A percentile compares a stretch with the other conserved stretches of the same genome.
Conservation (phyloP, 2,113 vertebrate genomes). For the Gallinago paraguaiae region DNA sequence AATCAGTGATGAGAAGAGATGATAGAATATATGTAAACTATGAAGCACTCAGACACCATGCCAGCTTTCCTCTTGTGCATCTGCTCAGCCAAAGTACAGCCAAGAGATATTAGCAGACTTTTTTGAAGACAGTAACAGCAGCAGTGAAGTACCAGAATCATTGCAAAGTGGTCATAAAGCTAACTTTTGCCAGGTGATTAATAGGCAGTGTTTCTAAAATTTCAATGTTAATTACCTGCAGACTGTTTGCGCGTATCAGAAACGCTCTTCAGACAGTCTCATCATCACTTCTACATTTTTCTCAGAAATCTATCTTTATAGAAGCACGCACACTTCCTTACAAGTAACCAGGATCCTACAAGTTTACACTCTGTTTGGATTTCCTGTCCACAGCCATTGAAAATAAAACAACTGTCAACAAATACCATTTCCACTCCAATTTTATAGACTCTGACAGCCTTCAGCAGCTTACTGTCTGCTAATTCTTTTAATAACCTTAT, state of each 20-base stretch:
- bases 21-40: neutral
- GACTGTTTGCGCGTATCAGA: neutral
- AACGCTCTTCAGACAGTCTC: neutral
- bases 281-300: neutral
- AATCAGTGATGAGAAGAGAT: neutral
- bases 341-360: neutral
- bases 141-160: neutral
- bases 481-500: constrained; percentile 41
- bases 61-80: neutral
- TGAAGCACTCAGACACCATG: neutral
- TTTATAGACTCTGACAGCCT: constrained; percentile 5
- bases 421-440: neutral
- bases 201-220: neutral
- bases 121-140: neutral
- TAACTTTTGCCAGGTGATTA: neutral
- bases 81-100: constrained; percentile 26
- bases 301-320: neutral
- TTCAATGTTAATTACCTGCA: neutral
- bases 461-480: constrained; percentile 9
- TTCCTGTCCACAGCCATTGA: neutral
- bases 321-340: neutral
- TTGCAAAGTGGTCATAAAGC: neutral
- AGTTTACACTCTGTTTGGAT: neutral
- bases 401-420: constrained; percentile 15
- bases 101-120: constrained; percentile 8